These are phyloP conservation scores for Lysandra bellargus DNA, from an alignment of 2,888 invertebrate species.

Conservation along the genomic window DNA sequence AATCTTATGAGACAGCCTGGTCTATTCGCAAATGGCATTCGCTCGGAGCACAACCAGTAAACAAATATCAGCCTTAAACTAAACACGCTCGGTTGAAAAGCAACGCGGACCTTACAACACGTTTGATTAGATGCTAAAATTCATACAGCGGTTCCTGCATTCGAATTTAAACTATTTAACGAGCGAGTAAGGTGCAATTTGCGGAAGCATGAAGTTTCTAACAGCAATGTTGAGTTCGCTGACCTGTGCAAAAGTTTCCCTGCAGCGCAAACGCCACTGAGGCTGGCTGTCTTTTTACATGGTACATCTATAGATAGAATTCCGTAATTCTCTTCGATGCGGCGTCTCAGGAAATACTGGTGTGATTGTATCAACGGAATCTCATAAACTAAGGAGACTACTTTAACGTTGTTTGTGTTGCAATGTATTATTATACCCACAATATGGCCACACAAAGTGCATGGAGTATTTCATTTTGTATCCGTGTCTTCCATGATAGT, in stretches of 20 bases:
- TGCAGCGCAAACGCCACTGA: conserved; percentile 53
- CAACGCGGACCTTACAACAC: conserved; percentile 49
- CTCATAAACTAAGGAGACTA: conserved; percentile 37
- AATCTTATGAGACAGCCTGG: conserved; percentile 59
- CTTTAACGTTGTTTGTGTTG: not conserved
- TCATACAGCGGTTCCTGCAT: conserved; percentile 37
- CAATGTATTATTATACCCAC: not conserved
- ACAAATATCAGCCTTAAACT: conserved; percentile 43
- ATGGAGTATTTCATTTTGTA: not conserved
- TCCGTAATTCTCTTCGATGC: conserved; percentile 46
- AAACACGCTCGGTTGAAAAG: conserved; percentile 40
- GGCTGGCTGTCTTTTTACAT: conserved; percentile 48
- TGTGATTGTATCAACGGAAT: conserved; percentile 44
- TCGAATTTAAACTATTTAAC: conserved; percentile 39
- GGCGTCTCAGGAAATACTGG: conserved; percentile 44
- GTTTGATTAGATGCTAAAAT: conserved; percentile 65
- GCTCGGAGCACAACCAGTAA: conserved; percentile 47
- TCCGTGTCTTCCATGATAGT: not conserved
- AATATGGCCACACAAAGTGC: conserved; percentile 10
- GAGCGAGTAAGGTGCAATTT: conserved; percentile 44
- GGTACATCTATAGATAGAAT: conserved; percentile 41
- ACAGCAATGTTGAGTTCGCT: conserved; percentile 59
- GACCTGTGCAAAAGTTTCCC: conserved; percentile 60
- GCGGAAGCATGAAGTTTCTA: conserved; percentile 45
- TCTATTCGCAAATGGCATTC: conserved; percentile 59